phyloP scores from a whole-genome alignment of 2,888 invertebrate genomes.

The Ichneumoninae sp. region DNA sequence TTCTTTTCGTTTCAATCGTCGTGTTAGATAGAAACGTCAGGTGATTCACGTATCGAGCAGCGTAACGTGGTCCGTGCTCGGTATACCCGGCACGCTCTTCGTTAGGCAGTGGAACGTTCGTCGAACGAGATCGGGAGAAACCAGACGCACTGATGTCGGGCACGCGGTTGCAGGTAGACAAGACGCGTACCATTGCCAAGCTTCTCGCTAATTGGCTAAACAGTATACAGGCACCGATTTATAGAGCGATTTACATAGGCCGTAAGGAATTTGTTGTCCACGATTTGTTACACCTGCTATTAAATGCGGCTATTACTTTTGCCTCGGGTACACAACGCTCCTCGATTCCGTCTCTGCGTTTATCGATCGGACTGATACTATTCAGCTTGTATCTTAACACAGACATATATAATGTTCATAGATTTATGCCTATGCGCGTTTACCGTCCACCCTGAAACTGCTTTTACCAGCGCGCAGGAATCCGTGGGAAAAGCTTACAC shows the following conservation, averaged over 20 bases:
- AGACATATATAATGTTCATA: slow-evolving; percentile 18
- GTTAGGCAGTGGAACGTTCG: slow-evolving; percentile 42
- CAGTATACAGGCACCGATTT: slow-evolving; percentile 76
- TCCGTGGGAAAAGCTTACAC: background rate
- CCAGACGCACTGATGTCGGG: slow-evolving; percentile 39
- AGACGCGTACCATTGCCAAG: slow-evolving; percentile 68
- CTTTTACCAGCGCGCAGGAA: background rate
- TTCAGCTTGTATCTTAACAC: slow-evolving; percentile 19
- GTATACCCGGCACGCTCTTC: slow-evolving; percentile 41
- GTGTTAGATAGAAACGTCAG: slow-evolving; percentile 6
- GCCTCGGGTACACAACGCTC: slow-evolving; percentile 39
- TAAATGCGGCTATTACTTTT: slow-evolving; percentile 58
- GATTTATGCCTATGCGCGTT: background rate
- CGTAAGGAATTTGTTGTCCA: slow-evolving; percentile 74
- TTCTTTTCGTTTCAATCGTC: slow-evolving; percentile 14
- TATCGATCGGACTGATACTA: slow-evolving; percentile 48
- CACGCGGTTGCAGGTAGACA: slow-evolving; percentile 24
- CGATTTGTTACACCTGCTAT: slow-evolving; percentile 70
- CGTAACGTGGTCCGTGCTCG: slow-evolving; percentile 19
- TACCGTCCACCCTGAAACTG: background rate
- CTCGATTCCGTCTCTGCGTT: slow-evolving; percentile 18
- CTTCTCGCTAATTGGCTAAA: slow-evolving; percentile 78
- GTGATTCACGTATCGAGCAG: background rate
- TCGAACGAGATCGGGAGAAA: slow-evolving; percentile 36
- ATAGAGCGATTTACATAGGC: slow-evolving; percentile 77